Base-by-base conservation (phyloP, 2,797 vertebrate species). In the Furcifer pardalis region DNA sequence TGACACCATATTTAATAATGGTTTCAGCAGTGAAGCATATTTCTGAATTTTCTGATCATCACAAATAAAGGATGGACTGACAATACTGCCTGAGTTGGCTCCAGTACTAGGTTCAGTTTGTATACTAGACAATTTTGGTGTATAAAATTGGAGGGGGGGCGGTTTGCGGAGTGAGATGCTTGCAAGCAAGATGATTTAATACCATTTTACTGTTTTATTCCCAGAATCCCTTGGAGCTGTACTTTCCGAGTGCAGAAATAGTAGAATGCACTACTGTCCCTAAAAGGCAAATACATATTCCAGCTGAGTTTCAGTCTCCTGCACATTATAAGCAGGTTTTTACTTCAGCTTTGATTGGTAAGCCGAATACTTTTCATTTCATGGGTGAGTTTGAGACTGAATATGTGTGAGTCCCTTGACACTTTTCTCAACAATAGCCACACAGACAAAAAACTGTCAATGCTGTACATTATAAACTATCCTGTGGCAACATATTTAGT, bases 261-360 rank as follows among this genome's bases (percentile, higher is more conserved):
- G 88, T 94, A 35, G 92, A 89, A 71, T 79, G 88, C 1, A 25
- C 82, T 23, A n/a, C 1, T 81, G 66, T 95, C 83, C 96, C 94
- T 27, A 95, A 94, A 91, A 95, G 96, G 52, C 90, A 91, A 30
- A 56, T 92, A 32, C 82, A 79, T 21, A 94, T 97, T 65, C 96
- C 96, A 25, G 76, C 87, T 35, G 74, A 81, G 40, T 97, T 97
- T 87, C 93, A 90, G 56, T 96, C 96, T 37, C 83, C 94, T 1
- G 40, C 90, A 77, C 96, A 96, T 59, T 97, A 97, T 86, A 96
- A 92, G n/a, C 94, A 95, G 76, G 71, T 94, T 74, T 97, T 97
- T 81, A 94, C 92, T 83, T 90, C 95, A 86, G 95, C 95, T 87
- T 91, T 97, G 81, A 94, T 87, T 92, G 96, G 96, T 97, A 89